Conservation (phyloP, 2,797 vertebrate genomes). For the Siniperca scherzeri region DNA sequence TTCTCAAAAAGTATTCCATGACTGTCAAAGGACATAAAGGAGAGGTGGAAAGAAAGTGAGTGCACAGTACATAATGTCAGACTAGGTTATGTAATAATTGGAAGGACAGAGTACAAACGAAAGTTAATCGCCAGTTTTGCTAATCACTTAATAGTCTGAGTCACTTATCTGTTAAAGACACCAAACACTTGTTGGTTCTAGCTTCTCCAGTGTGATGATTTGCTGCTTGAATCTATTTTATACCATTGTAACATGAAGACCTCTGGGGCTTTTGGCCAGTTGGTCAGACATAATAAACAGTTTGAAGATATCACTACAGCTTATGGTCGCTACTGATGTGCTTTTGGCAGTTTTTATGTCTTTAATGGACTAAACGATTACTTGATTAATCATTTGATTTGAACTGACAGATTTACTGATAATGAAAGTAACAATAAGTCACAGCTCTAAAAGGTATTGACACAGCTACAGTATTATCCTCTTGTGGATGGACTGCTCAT, state of each 20-base stretch:
- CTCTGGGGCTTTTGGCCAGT: background rate
- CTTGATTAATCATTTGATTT: background rate
- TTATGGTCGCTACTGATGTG: background rate
- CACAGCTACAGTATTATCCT: background rate
- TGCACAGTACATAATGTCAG: slow-evolving; percentile 43
- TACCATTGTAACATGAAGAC: background rate
- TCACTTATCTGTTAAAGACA: background rate
- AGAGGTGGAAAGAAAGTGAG: slow-evolving; percentile 50
- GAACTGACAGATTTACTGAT: background rate
- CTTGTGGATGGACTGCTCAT: background rate
- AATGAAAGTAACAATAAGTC: background rate
- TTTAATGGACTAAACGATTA: background rate
- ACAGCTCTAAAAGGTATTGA: background rate
- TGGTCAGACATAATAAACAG: background rate
- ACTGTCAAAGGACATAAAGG: slow-evolving; percentile 61
- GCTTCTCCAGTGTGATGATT: background rate
- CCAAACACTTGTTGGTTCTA: background rate
- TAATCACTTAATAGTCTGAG: slow-evolving; percentile 21
- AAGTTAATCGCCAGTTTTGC: slow-evolving; percentile 7
- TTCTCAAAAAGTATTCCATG: slow-evolving; percentile 65
- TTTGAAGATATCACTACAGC: background rate
- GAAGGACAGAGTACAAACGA: slow-evolving; percentile 17
- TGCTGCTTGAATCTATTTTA: background rate
- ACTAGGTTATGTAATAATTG: slow-evolving; percentile 35
- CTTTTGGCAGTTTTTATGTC: background rate